Percentiles rank a stretch among this genome's conserved stretches.
Evolutionary conservation across 2,113 vertebrate species (phyloP).

Genomic region (Jacana jacana): DNA sequence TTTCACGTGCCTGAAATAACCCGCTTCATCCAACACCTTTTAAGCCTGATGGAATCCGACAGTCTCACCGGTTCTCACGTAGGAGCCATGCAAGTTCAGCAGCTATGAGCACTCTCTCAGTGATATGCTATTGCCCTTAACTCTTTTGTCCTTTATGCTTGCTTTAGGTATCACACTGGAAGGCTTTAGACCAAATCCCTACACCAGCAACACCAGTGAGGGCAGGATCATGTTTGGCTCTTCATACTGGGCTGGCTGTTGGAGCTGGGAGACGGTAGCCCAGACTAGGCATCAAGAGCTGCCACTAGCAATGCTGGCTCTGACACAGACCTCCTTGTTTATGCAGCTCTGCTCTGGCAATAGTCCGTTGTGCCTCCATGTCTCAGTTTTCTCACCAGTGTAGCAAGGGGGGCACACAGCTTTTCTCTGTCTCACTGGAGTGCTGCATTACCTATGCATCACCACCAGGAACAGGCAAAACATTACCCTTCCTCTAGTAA

Average conservation of each 20-base stretch:
- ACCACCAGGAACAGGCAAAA: background rate
- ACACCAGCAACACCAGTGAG: background rate
- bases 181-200: background rate
- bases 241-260: background rate
- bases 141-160: background rate
- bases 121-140: background rate
- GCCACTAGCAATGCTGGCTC: background rate
- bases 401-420: background rate
- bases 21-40: background rate
- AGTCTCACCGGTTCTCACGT: background rate
- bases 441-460: background rate
- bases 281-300: background rate
- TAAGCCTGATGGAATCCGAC: background rate
- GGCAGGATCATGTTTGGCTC: rapidly evolving
- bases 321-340: background rate
- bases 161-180: background rate
- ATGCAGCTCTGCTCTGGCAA: background rate
- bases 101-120: background rate
- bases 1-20: background rate
- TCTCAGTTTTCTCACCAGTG: background rate
- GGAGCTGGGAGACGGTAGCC: background rate
- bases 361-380: background rate
- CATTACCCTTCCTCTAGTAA: background rate
- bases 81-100: background rate
- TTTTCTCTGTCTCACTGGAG: background rate